Evolutionary conservation across 2,113 vertebrate species (phyloP).

Genomic region (Macrotis lagotis): DNA sequence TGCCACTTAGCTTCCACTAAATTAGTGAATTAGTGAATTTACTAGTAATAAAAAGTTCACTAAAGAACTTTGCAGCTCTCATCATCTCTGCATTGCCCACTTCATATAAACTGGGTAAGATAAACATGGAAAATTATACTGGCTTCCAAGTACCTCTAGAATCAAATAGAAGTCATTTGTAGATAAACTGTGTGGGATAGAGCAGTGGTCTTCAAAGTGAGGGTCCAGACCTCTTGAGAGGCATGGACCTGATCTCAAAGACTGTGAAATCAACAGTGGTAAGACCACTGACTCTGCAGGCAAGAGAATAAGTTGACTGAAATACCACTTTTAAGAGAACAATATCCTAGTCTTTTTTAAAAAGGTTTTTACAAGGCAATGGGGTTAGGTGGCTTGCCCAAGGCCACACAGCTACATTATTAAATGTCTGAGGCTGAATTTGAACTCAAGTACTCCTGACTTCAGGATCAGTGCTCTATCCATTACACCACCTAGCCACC

Average conservation of each 20-base stretch:
- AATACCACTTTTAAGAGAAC: not conserved
- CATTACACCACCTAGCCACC: too few relatives aligned
- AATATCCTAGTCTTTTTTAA: too few relatives aligned
- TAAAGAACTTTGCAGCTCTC: not conserved
- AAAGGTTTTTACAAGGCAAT: too few relatives aligned
- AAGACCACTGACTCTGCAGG: not conserved
- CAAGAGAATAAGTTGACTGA: not conserved
- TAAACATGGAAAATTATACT: conserved; percentile 18
- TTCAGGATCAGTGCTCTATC: too few relatives aligned
- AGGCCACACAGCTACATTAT: too few relatives aligned
- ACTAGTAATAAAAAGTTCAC: not conserved
- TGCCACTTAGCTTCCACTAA: too few relatives aligned
- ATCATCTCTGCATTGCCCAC: not conserved
- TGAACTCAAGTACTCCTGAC: too few relatives aligned
- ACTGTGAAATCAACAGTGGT: not conserved
- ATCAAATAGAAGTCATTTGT: conserved; percentile 3
- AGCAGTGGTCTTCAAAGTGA: not conserved
- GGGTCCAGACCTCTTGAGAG: not conserved
- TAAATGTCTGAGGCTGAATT: too few relatives aligned
- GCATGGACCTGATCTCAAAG: not conserved
- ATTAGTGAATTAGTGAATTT: too few relatives aligned
- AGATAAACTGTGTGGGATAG: not conserved
- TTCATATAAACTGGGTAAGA: not conserved
- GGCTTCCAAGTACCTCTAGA: conserved; percentile 1
- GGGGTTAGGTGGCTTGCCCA: too few relatives aligned